These are phyloP conservation scores for Sebastes trivittatus DNA, from an alignment of 2,797 vertebrate species.

Conservation along the genomic window DNA sequence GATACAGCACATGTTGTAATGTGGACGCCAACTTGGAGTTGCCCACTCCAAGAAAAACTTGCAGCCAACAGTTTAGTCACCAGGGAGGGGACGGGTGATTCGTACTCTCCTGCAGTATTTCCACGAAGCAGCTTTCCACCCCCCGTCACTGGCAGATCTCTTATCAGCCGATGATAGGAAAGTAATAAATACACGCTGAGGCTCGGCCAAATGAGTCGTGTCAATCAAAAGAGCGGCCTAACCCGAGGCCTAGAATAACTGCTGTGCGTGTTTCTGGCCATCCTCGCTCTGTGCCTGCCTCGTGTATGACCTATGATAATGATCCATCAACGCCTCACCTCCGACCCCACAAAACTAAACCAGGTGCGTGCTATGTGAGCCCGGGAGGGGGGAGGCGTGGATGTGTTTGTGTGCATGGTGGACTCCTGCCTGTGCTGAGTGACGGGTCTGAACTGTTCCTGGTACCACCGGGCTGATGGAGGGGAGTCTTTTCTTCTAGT, in stretches of 20 bases:
- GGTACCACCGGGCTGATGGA: slow-evolving; percentile 36
- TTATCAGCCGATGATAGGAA: slow-evolving; percentile 52
- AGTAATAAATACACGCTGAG: slow-evolving; percentile 43
- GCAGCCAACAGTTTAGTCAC: slow-evolving; percentile 30
- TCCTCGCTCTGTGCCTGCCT: slow-evolving; percentile 50
- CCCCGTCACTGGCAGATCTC: slow-evolving; percentile 17
- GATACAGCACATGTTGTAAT: not conserved
- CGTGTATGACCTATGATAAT: slow-evolving; percentile 66
- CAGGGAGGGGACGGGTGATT: not conserved
- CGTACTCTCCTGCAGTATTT: slow-evolving; percentile 5
- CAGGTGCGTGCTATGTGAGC: slow-evolving; percentile 63
- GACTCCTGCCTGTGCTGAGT: slow-evolving; percentile 65
- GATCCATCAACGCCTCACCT: slow-evolving; percentile 69
- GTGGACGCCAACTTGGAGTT: slow-evolving; percentile 5
- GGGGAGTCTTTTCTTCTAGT: not conserved
- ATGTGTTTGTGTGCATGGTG: slow-evolving; percentile 59
- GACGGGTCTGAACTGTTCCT: slow-evolving; percentile 64
- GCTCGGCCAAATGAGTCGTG: slow-evolving; percentile 39
- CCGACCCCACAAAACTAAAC: slow-evolving; percentile 71
- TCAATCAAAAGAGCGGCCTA: slow-evolving; percentile 47
- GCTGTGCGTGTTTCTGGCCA: slow-evolving; percentile 31
- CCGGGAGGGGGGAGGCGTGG: not conserved
- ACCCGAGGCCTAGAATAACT: not conserved
- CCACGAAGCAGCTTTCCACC: not conserved
- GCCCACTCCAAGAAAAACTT: slow-evolving; percentile 13